phyloP scores from a whole-genome alignment of 1,140 invertebrate genomes.

The Heliconius hewitsoni region DNA sequence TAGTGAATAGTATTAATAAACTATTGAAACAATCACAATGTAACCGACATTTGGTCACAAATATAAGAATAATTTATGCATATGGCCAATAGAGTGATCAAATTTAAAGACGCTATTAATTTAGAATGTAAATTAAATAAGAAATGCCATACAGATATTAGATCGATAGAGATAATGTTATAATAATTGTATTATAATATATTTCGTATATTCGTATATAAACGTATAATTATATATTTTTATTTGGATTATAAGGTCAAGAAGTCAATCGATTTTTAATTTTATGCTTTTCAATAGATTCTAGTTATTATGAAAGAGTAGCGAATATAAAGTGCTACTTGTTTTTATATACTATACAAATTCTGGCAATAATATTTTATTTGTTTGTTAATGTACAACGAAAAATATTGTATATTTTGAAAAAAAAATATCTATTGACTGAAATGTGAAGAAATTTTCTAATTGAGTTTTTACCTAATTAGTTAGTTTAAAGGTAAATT shows the following conservation, averaged over 20 bases:
- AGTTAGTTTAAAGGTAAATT: too few species aligned
- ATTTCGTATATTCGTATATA: not conserved
- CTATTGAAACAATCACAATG: slow-evolving; percentile 19
- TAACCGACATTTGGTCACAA: slow-evolving; percentile 16
- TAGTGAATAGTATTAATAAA: slow-evolving; percentile 17
- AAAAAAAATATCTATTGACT: not conserved
- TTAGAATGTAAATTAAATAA: slow-evolving; percentile 16
- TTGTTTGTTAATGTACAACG: not conserved
- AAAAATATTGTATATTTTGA: not conserved
- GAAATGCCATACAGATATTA: not conserved
- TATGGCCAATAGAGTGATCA: slow-evolving; percentile 11
- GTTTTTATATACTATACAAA: too few species aligned
- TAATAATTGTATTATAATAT: slow-evolving; percentile 1
- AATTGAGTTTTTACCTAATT: too few species aligned
- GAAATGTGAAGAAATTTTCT: not conserved
- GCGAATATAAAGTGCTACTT: not conserved
- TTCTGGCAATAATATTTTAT: not conserved
- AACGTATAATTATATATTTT: not conserved
- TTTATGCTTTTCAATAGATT: not conserved
- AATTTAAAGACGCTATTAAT: slow-evolving; percentile 12
- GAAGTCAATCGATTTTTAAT: not conserved
- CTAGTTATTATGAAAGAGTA: not conserved
- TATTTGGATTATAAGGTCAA: not conserved
- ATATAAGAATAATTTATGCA: slow-evolving; percentile 13
- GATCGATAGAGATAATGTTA: not conserved